Percentiles rank a stretch among this genome's conserved stretches.
phyloP scores from a whole-genome alignment of 2,113 vertebrate species.

The Otolemur garnettii region DNA sequence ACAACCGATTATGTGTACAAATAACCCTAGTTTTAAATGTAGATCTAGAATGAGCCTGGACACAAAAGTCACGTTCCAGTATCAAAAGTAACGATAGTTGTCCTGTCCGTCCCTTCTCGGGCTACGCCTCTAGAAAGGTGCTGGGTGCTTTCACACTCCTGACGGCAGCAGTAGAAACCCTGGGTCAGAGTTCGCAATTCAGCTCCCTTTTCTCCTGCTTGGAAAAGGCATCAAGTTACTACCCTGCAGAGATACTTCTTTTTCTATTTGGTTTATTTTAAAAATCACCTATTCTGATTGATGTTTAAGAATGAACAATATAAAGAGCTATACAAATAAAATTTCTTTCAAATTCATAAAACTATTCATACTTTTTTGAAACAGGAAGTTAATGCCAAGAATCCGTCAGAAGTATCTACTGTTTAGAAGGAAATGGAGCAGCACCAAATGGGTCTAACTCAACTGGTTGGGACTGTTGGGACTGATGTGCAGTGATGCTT shows the following conservation, averaged over 20 bases:
- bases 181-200: not conserved
- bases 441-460: constrained; percentile 99
- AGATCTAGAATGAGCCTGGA: not conserved
- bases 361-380: constrained; percentile 77
- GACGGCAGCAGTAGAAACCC: constrained; percentile 13
- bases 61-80: not conserved
- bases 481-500: constrained; percentile 84
- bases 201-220: not conserved
- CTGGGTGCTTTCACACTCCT: not conserved
- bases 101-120: not conserved
- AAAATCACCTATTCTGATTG: constrained; percentile 63
- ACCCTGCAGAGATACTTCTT: constrained; percentile 34
- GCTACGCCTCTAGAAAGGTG: constrained; percentile 39
- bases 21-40: constrained; percentile 31
- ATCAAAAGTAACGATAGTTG: rapidly evolving
- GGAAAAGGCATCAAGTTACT: constrained; percentile 27
- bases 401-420: constrained; percentile 86
- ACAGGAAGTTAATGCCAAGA: constrained; percentile 66
- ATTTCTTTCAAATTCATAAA: constrained; percentile 76
- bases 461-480: constrained; percentile 86
- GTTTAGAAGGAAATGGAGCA: constrained; percentile 97
- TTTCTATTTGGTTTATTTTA: constrained; percentile 72
- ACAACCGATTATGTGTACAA: not conserved
- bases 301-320: constrained; percentile 61
- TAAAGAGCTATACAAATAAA: constrained; percentile 73